Conservation (phyloP, 1,140 invertebrate species). For the Drosophila pallidifrons region DNA sequence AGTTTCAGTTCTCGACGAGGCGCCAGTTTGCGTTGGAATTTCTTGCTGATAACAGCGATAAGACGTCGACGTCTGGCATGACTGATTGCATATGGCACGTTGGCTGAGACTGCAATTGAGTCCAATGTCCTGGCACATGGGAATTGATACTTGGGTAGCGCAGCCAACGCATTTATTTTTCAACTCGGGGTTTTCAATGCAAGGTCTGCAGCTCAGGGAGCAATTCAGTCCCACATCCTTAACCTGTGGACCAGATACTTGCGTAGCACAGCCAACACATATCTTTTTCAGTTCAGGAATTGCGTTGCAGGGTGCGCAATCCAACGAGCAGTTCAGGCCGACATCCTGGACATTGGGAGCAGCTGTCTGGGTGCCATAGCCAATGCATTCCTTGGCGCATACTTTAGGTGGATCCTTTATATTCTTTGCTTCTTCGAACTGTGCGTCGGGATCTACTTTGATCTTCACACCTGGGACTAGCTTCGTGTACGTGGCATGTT, state of each 20-base stretch:
- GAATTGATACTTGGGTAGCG: not conserved
- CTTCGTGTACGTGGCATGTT: slow-evolving; percentile 33
- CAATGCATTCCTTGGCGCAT: not conserved
- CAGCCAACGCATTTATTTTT: not conserved
- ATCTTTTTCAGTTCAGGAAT: not conserved
- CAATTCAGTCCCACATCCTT: not conserved
- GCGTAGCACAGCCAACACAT: not conserved
- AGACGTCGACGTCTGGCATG: not conserved
- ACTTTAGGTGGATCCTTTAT: not conserved
- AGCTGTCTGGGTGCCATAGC: not conserved
- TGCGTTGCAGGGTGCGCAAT: not conserved
- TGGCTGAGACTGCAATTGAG: not conserved
- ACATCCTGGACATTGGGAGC: not conserved
- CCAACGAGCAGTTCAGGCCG: not conserved
- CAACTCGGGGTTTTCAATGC: not conserved
- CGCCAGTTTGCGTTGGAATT: not conserved
- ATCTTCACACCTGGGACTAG: not conserved
- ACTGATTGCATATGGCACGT: not conserved
- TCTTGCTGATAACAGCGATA: not conserved
- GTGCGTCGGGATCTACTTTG: not conserved
- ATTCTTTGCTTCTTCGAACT: not conserved
- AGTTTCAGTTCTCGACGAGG: not conserved
- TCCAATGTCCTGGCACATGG: not conserved
- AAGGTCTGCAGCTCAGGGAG: not conserved
- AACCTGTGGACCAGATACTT: not conserved